Evolutionary conservation across 2,797 vertebrate genomes (phyloP), one percentile per base, ranked within the genome.

Genomic region (Hozukius guyotensis): DNA sequence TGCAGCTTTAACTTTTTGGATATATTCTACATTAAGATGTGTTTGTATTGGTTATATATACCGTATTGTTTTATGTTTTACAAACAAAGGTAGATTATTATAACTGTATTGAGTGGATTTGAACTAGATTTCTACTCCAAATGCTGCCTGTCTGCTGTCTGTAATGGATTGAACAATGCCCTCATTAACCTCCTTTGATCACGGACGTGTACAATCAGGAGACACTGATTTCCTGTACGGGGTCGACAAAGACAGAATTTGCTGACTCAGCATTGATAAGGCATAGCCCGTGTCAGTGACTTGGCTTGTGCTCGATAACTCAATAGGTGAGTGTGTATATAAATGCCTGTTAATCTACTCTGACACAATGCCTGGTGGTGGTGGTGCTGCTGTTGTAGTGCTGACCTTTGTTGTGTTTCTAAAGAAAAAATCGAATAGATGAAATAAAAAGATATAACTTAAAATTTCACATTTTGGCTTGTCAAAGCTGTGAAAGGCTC

Each of bases 101-200:
- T 2, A 32, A 18, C 16, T 52, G 3, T 7, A n/a, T 2, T 16
- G 6, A 31, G 8, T 13, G 4, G 34, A 46, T 64, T 20, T 71
- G 14, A 22, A 20, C 6, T 10, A 20, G 36, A 59, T 20, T 64
- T 70, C 8, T 22, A 22, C 22, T 57, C 16, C 12, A 31, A 8
- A 46, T 11, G 18, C 53, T 52, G n/a, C 11, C 56, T 1, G 64
- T 42, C 38, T 42, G 38, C 55, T 9, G 31, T 36, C 31, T 59
- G 56, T 38, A 2, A 76, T 71, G 46, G 31, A 42, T 4, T 49
- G 66, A 73, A 36, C 81, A n/a, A 8, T 25, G 77, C n/a, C 86
- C 76, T 86, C 55, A 68, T 82, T 57, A 82, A 34, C 77, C 18
- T 12, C 27, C 83, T 86, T 68, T 88, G 74, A 84, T 88, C 79